Evolutionary conservation across 2,113 vertebrate genomes (phyloP), one percentile per base, ranked within the genome.

Genomic region (Amphilophus citrinellus): DNA sequence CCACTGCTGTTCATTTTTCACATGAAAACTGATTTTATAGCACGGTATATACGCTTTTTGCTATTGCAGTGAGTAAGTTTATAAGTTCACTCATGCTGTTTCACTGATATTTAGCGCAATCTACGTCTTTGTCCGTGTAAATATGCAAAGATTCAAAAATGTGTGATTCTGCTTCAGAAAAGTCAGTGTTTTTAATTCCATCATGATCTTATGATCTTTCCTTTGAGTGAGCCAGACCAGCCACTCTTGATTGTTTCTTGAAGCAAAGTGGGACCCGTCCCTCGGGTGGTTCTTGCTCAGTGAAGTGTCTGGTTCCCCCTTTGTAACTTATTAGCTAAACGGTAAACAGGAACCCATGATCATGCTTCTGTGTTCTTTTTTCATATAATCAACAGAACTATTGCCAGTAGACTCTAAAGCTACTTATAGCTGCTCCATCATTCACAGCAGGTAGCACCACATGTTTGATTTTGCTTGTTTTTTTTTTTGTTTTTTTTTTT

Each of bases 271-370:
- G 73, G 42, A 61, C 6, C 37, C 35, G 68, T 59, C 79, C 44
- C 44, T 35, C 47, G 30, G 15, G 79, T 80, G 30, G 20, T n/a
- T 84, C 42, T 88, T 82, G 66, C 82, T 84, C 79, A 71, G 76
- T 89, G 6, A 89, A 82, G 93, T 91, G 88, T 78, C 35, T 47
- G 53, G 75, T 88, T 91, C 78, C 53, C 53, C 44, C 22, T 39
- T 44, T 65, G 56, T 85, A 76, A 68, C 53, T 84, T 61, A 76
- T 77, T 60, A 61, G 88, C 62, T 79, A 42, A 75, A 60, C 76
- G 30, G 57, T 24, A 42, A 53, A 66, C 56, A 2, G 53, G 68
- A 90, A 83, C 82, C 75, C 62, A 14, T 30, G 62, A 62, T 37
- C 62, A 81, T 81, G 81, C 88, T 83, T 88, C 20, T 83, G 22